phyloP scores from a whole-genome alignment of 2,888 invertebrate species.

The Leptinotarsa juncta region DNA sequence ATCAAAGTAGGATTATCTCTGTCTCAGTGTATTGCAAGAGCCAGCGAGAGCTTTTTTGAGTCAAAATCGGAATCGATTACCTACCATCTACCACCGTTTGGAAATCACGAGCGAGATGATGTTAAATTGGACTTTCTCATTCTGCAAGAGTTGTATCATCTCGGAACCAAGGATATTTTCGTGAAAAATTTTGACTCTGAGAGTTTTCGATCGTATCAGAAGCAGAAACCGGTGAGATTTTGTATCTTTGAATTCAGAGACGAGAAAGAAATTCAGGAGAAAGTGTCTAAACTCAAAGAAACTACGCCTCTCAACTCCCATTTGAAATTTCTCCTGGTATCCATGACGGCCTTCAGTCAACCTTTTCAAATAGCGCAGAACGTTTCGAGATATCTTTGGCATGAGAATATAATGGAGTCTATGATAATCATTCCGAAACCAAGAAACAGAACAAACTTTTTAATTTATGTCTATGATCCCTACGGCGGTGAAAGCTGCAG shows the following conservation, averaged over 20 bases:
- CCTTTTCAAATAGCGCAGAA: constrained; percentile 11
- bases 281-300: constrained; percentile 20
- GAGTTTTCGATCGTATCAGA: not conserved
- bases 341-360: constrained; percentile 8
- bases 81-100: constrained; percentile 26
- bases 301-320: constrained; percentile 14
- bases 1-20: constrained; percentile 31
- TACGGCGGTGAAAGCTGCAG: constrained; percentile 24
- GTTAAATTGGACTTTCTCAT: constrained; percentile 10
- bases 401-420: constrained; percentile 27
- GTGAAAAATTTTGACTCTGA: constrained; percentile 20
- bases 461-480: constrained; percentile 34
- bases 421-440: constrained; percentile 32
- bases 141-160: constrained; percentile 16
- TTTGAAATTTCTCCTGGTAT: constrained; percentile 29
- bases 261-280: constrained; percentile 22
- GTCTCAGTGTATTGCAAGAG: constrained; percentile 32
- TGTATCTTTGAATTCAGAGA: constrained; percentile 35
- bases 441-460: constrained; percentile 29
- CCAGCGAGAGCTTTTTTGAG: constrained; percentile 26
- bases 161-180: constrained; percentile 6
- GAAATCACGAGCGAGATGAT: not conserved
- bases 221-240: constrained; percentile 17
- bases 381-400: constrained; percentile 26
- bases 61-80: constrained; percentile 22